phyloP scores from a whole-genome alignment of 2,797 vertebrate species.

The Tenualosa thibaudeaui region DNA sequence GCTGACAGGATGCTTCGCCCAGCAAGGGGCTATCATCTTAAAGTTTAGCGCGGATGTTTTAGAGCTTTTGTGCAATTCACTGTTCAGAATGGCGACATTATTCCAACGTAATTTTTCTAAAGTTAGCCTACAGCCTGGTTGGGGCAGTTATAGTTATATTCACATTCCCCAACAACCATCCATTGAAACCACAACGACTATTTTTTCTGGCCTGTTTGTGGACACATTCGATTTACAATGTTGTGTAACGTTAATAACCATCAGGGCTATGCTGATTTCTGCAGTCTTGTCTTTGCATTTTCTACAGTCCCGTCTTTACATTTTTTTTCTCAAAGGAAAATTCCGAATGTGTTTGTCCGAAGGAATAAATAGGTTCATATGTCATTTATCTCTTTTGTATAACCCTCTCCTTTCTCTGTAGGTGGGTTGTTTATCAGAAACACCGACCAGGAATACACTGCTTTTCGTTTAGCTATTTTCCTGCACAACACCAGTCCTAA shows the following conservation, averaged over 20 bases:
- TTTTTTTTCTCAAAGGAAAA: not conserved
- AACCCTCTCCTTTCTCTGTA: slow-evolving; percentile 45
- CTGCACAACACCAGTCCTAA: slow-evolving; percentile 99
- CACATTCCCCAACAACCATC: not conserved
- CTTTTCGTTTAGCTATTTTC: slow-evolving; percentile 97
- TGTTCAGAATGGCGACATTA: not conserved
- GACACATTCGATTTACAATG: not conserved
- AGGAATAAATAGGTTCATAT: no score
- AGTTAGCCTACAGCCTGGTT: not conserved
- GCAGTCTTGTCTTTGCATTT: not conserved
- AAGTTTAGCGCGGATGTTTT: not conserved
- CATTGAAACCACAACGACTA: not conserved
- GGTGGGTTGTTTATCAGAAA: slow-evolving; percentile 98
- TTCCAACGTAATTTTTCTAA: not conserved
- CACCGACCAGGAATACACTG: slow-evolving; percentile 99
- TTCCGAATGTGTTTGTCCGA: not conserved
- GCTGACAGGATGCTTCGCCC: no score
- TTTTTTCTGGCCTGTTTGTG: not conserved
- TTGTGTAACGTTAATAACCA: no score
- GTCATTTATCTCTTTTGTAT: not conserved
- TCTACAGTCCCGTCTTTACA: not conserved
- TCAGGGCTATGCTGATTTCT: not conserved
- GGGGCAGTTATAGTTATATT: not conserved
- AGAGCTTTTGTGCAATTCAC: not conserved
- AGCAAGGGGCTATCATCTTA: not conserved